Percentiles rank a stretch among this genome's conserved stretches.
These are phyloP conservation scores for Callithrix jacchus DNA, from an alignment of 2,113 vertebrate species.

Conservation along the genomic window DNA sequence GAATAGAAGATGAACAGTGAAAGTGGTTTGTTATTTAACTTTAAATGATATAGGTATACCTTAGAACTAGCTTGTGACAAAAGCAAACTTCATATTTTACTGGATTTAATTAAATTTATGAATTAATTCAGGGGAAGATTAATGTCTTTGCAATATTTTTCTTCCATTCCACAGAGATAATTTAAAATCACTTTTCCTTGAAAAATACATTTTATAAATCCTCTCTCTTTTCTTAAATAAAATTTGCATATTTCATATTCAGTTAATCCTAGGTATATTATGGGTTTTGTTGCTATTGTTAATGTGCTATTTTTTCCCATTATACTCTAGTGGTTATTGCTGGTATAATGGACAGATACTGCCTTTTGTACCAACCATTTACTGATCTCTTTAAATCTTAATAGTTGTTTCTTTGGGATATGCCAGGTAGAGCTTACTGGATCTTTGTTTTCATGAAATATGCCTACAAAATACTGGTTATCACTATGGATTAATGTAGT, in stretches of 20 bases:
- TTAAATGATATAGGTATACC: neutral
- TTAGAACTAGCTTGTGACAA: neutral
- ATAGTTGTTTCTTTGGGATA: constrained; percentile 35
- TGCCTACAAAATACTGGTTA: neutral
- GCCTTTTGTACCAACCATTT: neutral
- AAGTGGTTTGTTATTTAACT: neutral
- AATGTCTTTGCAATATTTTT: neutral
- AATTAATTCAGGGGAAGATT: neutral
- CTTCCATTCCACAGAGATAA: neutral
- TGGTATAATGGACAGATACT: neutral
- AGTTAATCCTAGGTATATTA: neutral
- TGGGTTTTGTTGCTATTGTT: neutral
- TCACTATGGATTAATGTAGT: neutral
- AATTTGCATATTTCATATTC: neutral
- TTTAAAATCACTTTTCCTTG: neutral
- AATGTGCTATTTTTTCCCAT: neutral
- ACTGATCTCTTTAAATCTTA: constrained; percentile 6
- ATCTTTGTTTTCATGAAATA: constrained; percentile 40
- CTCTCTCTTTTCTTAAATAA: neutral
- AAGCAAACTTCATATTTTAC: neutral
- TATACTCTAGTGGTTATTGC: neutral
- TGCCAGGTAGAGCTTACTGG: neutral
- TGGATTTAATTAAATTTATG: neutral
- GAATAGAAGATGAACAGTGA: neutral
- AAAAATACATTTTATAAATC: neutral